Evolutionary conservation across 2,113 vertebrate species (phyloP), one percentile per base, ranked within the genome.

Genomic region (Seriola rivoliana): DNA sequence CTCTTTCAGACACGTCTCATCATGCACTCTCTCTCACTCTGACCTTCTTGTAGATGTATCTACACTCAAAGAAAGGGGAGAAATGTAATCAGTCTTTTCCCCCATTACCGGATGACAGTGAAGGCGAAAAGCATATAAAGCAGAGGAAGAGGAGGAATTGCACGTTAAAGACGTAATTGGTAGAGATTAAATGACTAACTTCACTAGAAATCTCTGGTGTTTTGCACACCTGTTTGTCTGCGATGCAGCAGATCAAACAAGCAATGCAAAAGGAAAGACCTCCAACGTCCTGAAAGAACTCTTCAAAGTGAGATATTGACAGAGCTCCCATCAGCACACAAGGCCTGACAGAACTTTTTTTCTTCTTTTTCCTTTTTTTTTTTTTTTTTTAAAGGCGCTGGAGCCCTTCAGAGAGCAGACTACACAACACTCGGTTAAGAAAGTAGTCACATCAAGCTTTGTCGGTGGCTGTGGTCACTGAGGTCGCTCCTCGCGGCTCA

Each of bases 301-400:
- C 75, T 78, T 74, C 58, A 75, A 80, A 68, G 71, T 4, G 21
- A 80, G 48, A 64, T 66, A 8, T 64, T 79, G 40, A 75, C 74
- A 79, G 48, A 58, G 17, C 17, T 38, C 57, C 40, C 62, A 46
- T 85, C 32, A 71, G n/a, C 74, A 81, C 67, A 59, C 8, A 34
- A 62, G 29, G 63, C n/a, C 34, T 72, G 12, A 36, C 81, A 83
- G 70, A 60, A 36, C 25, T n/a, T 19, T 21, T 19, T 7, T n/a
- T 54, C 8, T 54, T 21, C 25, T n/a, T 19, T 21, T 19, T 7
- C n/a, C n/a, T n/a, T n/a, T n/a, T 52, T 21, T 52, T 25, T 21
- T 19, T 21, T 19, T 7, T n/a, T 54, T 21, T 54, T 21, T 2
- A 8, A 55, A 44, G 34, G 32, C 38, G 29, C 13, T 10, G 17